Percentiles rank a stretch among this genome's conserved stretches.
These are phyloP conservation scores for Xestoiulus laeticollis DNA, from an alignment of 2,888 invertebrate species.

Conservation along the genomic window DNA sequence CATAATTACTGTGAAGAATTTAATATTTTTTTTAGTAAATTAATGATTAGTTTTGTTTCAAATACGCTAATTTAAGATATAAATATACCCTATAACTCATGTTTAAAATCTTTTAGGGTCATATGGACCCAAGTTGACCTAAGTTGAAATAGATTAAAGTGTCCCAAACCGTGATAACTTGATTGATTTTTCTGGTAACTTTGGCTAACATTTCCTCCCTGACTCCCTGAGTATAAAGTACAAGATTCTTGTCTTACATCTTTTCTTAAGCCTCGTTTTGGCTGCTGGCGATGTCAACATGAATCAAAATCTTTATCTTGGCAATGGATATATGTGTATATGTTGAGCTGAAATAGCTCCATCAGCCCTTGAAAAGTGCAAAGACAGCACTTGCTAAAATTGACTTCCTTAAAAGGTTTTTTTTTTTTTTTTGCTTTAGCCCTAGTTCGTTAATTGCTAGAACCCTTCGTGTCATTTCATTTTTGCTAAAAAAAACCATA, in stretches of 20 bases:
- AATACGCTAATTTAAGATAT: no score
- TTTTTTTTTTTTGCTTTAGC: background rate
- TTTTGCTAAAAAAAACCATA: background rate
- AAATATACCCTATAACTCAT: no score
- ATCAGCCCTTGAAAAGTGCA: constrained; percentile 34
- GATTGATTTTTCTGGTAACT: background rate
- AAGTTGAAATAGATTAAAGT: no score
- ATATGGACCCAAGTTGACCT: no score
- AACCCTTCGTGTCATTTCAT: background rate
- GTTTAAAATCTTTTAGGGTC: no score
- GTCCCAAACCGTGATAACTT: background rate
- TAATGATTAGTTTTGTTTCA: no score
- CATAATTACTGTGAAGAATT: no score
- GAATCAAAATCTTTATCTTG: constrained; percentile 26
- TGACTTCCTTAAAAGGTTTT: constrained; percentile 30
- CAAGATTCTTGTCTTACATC: background rate
- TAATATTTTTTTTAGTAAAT: no score
- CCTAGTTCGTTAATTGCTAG: background rate
- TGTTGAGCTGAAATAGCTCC: constrained; percentile 1
- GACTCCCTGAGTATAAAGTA: background rate
- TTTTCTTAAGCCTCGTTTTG: background rate
- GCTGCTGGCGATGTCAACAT: constrained; percentile 22
- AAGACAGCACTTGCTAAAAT: constrained; percentile 29
- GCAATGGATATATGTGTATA: background rate
- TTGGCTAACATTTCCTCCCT: background rate